Evolutionary conservation across 1,140 invertebrate species (phyloP).

Genomic region (Brachionus koreanus): DNA sequence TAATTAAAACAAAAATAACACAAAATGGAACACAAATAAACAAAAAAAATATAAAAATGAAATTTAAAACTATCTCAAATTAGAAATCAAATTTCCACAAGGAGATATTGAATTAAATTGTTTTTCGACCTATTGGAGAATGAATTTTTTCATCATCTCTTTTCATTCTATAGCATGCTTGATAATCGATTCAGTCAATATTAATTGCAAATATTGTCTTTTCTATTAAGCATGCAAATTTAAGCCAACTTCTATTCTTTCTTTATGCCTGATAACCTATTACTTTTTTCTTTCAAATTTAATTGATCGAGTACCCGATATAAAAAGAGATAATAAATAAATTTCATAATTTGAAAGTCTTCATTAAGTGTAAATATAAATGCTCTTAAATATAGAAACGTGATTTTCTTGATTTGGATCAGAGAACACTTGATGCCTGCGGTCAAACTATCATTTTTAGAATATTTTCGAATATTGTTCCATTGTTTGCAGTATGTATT

Average conservation of each 20-base stretch:
- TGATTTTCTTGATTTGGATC: not conserved
- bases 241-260: not conserved
- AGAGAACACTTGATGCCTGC: not conserved
- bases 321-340: not conserved
- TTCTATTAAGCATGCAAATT: not conserved
- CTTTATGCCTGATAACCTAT: not conserved
- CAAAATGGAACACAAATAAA: not conserved
- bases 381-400: not conserved
- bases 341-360: not conserved
- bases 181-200: not conserved
- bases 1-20: constrained; percentile 41
- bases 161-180: not conserved
- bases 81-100: constrained; percentile 40
- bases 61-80: constrained; percentile 22
- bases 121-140: constrained; percentile 27
- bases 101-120: constrained; percentile 37
- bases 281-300: not conserved
- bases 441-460: not conserved
- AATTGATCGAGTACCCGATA: not conserved
- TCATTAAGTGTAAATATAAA: not conserved
- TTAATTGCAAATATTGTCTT: not conserved
- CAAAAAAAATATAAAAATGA: constrained; percentile 28
- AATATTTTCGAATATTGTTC: not conserved
- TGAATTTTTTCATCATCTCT: not conserved
- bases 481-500: not conserved